Base-by-base conservation (phyloP, 2,113 vertebrate species). In the Oceanodroma tethys region DNA sequence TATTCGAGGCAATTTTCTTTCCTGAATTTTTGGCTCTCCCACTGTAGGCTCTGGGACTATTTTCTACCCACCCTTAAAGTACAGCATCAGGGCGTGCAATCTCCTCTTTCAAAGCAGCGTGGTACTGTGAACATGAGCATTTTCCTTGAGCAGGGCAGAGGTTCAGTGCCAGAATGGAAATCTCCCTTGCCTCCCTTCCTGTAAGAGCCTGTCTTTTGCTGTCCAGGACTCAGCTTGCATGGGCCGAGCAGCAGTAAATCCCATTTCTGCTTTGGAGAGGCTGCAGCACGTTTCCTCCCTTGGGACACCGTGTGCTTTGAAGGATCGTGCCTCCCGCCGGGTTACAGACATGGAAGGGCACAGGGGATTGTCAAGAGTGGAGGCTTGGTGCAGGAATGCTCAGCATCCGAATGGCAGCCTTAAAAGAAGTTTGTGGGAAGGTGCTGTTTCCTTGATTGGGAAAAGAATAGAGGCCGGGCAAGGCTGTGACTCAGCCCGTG, bases 371-470 rank as follows among this genome's bases (percentile, higher is more conserved):
- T 42, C 43, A 18, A 13, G 82, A 81, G 68, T 20, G 32, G 72
- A 81, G 29, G 40, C 78, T 78, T 29, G 22, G 62, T 53, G 38
- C 62, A 43, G 81, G 89, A 94, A 96, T 85, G 91, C 53, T 76
- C 86, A 65, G 86, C 89, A 85, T 95, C 83, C 5, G 1, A 93
- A 94, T 6, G 2, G 32, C 70, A 81, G 56, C 65, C 86, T 80
- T 84, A 72, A 84, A 92, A 95, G 76, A 65, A 75, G 34, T 38
- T 72, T 13, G 7, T 84, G 48, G 91, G 94, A 89, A 96, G 74
- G 90, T 85, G 66, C 86, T 59, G 70, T 89, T 97, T 93, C 95
- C 94, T 94, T 91, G 70, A 94, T 94, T 95, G 95, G 95, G 88
- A 95, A 87, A 95, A 91, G 83, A 94, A 62, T 2, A 82, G 95